Base-by-base conservation (phyloP, 2,888 invertebrate genomes). In the Lasioglossum figueresi region DNA sequence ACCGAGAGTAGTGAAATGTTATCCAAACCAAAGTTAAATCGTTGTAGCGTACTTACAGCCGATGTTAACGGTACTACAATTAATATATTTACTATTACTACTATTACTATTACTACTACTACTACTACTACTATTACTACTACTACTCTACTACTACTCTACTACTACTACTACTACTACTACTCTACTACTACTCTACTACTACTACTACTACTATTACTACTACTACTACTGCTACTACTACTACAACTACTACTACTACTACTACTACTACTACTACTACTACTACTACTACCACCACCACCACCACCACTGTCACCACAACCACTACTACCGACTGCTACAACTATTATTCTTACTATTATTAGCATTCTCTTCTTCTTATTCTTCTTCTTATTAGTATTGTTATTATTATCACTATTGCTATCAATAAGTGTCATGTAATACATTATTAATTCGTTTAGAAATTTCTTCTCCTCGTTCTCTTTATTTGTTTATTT, bases 61-160 rank as follows among this genome's bases (percentile, higher is more conserved):
- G 83, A 88, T 84, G 86, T 83, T 90, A 91, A 89, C 76, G 86
- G 87, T 87, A 85, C 86, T 90, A 91, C 85, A 84, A 77, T 88
- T 88, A 89, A 90, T 91, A 93, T 90, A 83, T 92, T 93, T 91
- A 92, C 91, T 84, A 88, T 88, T 91, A 92, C 91, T 92, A 93
- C 92, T 90, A 59, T 56, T 74, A 74, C 85, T 87, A 89, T 89
- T 91, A 92, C 90, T 52, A 37, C 27, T 73, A 73, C 27, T 52
- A 73, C 31, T 91, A 92, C 91, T 92, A 89, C 91, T 90, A 91
- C 91, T 92, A 93, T 91, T 90, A 89, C 34, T 66, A 31, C 34
- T 66, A 31, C 19, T 66, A 31, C 19, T 63, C 84, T 86, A 88
- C 89, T 91, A 92, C 89, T 73, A 34, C 43, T 73, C 45, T 73